phyloP scores from a whole-genome alignment of 2,113 vertebrate species.

The Pelecanus crispus region DNA sequence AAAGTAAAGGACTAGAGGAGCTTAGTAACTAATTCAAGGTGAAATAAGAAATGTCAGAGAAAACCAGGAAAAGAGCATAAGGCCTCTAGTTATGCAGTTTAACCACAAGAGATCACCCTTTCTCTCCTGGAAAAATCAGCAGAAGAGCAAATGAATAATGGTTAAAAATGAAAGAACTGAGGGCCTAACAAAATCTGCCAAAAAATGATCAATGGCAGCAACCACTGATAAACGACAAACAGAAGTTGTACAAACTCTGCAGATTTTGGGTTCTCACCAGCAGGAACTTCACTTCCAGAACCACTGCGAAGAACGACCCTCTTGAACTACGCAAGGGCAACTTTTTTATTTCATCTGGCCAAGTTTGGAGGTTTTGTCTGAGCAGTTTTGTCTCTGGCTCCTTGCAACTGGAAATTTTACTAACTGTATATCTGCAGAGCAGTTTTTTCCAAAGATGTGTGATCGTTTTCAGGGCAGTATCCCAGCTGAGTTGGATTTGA shows the following conservation, averaged over 20 bases:
- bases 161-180: not conserved
- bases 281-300: not conserved
- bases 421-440: not conserved
- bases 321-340: not conserved
- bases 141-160: not conserved
- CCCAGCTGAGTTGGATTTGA: not conserved
- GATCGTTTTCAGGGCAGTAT: not conserved
- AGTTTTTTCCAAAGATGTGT: not conserved
- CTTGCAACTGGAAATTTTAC: not conserved
- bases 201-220: not conserved
- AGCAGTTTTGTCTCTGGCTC: not conserved
- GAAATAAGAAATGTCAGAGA: not conserved
- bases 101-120: slow-evolving; percentile 29
- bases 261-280: not conserved
- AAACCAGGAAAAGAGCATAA: not conserved
- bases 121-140: not conserved
- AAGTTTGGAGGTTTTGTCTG: not conserved
- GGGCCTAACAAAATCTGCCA: not conserved
- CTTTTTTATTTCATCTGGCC: not conserved
- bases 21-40: not conserved
- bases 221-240: not conserved
- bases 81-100: not conserved
- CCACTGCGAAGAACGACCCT: not conserved
- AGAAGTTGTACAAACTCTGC: not conserved
- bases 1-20: not conserved